phyloP scores from a whole-genome alignment of 2,113 vertebrate species.

The Tor tambroides region DNA sequence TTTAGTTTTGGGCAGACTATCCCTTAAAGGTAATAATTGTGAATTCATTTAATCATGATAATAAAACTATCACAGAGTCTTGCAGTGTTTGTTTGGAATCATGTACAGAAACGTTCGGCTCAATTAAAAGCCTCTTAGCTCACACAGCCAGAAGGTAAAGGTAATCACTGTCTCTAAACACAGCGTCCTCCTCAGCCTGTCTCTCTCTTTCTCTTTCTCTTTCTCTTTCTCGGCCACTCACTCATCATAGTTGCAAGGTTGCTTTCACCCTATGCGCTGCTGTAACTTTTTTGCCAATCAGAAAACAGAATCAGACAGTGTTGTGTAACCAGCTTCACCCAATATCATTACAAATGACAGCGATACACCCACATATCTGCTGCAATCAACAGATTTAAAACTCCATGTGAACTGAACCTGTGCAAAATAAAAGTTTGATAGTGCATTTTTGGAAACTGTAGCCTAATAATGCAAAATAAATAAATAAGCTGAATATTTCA shows the following conservation, averaged over 20 bases:
- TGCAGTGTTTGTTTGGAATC: slow-evolving; percentile 36
- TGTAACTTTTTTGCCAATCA: background rate
- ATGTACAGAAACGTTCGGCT: slow-evolving; percentile 63
- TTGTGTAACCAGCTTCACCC: background rate
- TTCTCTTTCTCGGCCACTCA: background rate
- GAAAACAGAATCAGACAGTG: background rate
- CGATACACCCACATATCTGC: background rate
- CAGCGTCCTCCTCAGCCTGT: slow-evolving; percentile 7
- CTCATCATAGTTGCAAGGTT: background rate
- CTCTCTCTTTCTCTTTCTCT: slow-evolving; percentile 42
- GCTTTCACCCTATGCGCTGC: background rate
- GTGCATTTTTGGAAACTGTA: too few species aligned
- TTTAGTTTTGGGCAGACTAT: background rate
- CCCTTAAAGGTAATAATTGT: background rate
- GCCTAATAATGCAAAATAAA: too few species aligned
- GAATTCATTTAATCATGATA: background rate
- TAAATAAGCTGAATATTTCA: background rate
- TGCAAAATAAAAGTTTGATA: background rate
- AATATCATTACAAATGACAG: background rate
- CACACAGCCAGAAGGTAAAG: slow-evolving; percentile 60
- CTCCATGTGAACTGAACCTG: background rate
- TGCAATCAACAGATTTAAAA: background rate
- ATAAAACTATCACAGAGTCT: background rate
- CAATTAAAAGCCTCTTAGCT: slow-evolving; percentile 68
- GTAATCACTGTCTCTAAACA: slow-evolving; percentile 65